Conservation (phyloP, 2,113 vertebrate species). For the Myotis brandtii region DNA sequence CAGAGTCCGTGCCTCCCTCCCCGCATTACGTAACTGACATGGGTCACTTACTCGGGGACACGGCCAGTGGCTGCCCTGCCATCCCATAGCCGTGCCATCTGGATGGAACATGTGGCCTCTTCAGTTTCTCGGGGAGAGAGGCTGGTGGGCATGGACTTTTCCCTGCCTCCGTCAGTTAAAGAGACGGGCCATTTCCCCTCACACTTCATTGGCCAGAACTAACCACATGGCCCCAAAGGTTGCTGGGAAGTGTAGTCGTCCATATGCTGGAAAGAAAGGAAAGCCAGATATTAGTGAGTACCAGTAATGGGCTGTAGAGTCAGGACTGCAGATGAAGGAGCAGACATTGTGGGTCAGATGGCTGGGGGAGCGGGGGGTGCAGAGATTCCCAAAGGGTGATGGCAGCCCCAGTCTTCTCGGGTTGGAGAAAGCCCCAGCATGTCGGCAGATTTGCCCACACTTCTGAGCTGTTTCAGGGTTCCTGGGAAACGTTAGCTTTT, state of each 20-base stretch:
- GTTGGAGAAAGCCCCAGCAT: neutral
- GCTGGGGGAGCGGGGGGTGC: too few species aligned
- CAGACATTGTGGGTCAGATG: neutral
- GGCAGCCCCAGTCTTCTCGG: neutral
- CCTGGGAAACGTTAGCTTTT: neutral
- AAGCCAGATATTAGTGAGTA: neutral
- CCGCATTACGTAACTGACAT: neutral
- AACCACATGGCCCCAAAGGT: neutral
- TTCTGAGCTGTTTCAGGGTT: neutral
- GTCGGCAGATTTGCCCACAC: neutral
- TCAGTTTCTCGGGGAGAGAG: neutral
- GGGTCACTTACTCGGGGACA: neutral
- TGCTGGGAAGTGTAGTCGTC: neutral
- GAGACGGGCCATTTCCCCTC: neutral
- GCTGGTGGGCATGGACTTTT: neutral
- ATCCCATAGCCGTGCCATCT: neutral
- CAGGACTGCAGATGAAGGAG: neutral
- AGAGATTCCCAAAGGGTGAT: neutral
- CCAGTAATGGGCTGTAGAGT: neutral
- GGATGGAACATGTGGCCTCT: neutral
- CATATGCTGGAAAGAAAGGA: neutral
- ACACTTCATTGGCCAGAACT: neutral
- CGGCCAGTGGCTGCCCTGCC: neutral
- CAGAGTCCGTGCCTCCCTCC: neutral
- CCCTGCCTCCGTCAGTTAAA: neutral